Base-by-base conservation (phyloP, 1,140 invertebrate species). In the Drosophila serrata region DNA sequence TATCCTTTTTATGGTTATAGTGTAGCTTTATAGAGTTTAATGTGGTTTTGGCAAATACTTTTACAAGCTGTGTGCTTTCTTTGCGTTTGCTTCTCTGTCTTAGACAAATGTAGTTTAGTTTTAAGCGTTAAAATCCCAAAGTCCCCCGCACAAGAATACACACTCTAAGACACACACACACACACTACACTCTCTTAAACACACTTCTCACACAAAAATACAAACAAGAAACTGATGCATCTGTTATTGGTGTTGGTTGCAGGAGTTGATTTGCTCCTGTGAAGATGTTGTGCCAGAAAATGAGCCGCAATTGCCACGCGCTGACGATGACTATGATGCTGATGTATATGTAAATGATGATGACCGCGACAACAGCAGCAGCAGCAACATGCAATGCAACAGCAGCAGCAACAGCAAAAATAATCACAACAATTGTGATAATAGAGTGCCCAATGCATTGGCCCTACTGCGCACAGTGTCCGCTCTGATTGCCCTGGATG, bases 231-330 rank as follows among this genome's bases (percentile, higher is more conserved):
- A 86, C 63, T 92, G 87, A 87, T 91, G 80, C 82, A 86, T 81
- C 91, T 93, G 92, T 93, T 93, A 91, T 93, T 93, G 94, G 94
- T 94, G 93, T 94, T 94, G 94, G 94, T 96, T 96, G 94, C 96
- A 97, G 96, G 95, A 95, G 93, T 94, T 94, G 93, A 94, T 97
- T 93, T 96, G 96, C 94, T 95, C 94, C 93, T 94, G 95, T 93
- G 95, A 95, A 91, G 96, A 96, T 93, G 94, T 96, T 92, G 93
- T 95, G 93, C 94, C 93, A 92, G 90, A 78, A 63, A 63, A 46
- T 64, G 82, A 82, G 56, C 74, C 42, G 53, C 70, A 70, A 68
- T 73, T 76, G 43, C 49, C 55, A 75, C 80, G 77, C 72, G 76
- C 79, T 75, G 87, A 88, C 81, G 84, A 81, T 84, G 84, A 88